Evolutionary conservation across 2,113 vertebrate genomes (phyloP), one percentile per base, ranked within the genome.

Genomic region (Forbesichthys agassizii): DNA sequence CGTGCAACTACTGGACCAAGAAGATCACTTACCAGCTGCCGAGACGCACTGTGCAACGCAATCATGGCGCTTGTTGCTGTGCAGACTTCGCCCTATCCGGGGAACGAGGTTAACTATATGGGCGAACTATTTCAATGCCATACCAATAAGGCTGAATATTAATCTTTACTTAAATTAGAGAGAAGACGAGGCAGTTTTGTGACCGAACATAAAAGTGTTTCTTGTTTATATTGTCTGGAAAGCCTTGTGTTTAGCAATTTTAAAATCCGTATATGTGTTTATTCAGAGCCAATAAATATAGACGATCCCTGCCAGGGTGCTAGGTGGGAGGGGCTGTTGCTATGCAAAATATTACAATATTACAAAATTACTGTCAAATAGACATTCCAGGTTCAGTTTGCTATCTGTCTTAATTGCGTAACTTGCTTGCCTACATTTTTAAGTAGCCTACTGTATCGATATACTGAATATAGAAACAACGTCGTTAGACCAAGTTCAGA

Each of bases 31-130:
- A 90, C 90, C 90, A 91, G 91, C 85, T 88, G 87, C 83, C 83
- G 82, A 84, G 83, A 82, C 89, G 85, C 89, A 76, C 81, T 53
- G 73, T 74, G 89, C 90, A 82, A 91, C 89, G 91, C 89, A 93
- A 91, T 91, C 84, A 87, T 90, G 90, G 90, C 88, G 90, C 90
- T 92, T 93, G 92, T 94, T 94, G 92, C 92, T 89, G 92, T 92
- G 92, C 92, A 94, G 93, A 93, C 91, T 93, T 92, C 75, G 76
- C 86, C 83, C 64, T 88, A 89, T 89, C 88, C 86, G 88, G 88
- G 71, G 81, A 46, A 48, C 27, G 10, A 58, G 59, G 64, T 93
- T 92, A 27, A 27, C 27, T 27, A 27, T 3, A 27, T 27, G 27
- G 27, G 27, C 27, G 27, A 92, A 94, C 93, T 58, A 9, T 80